A percentile compares a stretch with the other conserved stretches of the same genome.
Evolutionary conservation across 2,888 invertebrate genomes (phyloP).

Genomic region (Heteromyza rotundicornis): DNA sequence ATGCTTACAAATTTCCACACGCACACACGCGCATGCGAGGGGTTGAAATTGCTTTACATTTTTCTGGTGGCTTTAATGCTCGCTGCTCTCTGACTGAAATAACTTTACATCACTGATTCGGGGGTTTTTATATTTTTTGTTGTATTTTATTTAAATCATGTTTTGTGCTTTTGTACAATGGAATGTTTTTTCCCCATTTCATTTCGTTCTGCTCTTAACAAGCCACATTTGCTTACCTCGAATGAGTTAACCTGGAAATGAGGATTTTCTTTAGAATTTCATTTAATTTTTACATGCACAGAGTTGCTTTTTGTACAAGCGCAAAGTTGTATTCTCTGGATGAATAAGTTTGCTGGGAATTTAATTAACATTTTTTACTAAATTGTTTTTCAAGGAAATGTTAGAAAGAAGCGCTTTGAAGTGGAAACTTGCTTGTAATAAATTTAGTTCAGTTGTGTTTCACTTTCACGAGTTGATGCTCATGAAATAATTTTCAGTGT

Average conservation of each 20-base stretch:
- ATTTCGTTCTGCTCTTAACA: background rate
- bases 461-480: too few relatives aligned
- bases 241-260: background rate
- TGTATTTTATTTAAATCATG: too few relatives aligned
- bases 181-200: background rate
- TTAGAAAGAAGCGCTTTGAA: too few relatives aligned
- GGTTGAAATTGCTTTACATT: conserved; percentile 9
- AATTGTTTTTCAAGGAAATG: too few relatives aligned
- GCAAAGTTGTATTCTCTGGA: too few relatives aligned
- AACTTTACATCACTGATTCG: background rate
- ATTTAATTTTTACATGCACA: background rate
- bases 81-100: background rate
- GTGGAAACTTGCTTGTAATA: too few relatives aligned
- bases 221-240: background rate
- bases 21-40: background rate
- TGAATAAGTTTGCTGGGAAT: too few relatives aligned
- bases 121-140: background rate
- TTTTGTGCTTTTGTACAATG: background rate
- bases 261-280: background rate
- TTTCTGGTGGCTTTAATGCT: background rate
- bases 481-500: too few relatives aligned
- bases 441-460: too few relatives aligned
- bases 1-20: background rate
- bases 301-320: too few relatives aligned
- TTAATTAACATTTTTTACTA: too few relatives aligned